Percentiles rank a stretch among this genome's conserved stretches.
Conservation (phyloP, 1,140 invertebrate genomes). For the Pogonus chalceus region DNA sequence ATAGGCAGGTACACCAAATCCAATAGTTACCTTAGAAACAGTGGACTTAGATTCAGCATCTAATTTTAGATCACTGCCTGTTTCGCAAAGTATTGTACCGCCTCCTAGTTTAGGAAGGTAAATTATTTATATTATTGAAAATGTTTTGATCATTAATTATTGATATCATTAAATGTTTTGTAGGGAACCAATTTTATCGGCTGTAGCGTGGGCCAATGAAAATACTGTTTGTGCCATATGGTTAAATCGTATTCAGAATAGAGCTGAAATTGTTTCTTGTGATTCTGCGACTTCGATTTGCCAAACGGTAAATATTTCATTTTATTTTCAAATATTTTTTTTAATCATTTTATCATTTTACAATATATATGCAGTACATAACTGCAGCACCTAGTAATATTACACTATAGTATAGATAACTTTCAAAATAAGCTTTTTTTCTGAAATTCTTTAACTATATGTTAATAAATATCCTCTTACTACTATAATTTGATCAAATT, state of each 20-base stretch:
- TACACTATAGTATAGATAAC: not conserved
- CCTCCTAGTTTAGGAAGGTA: constrained; percentile 6
- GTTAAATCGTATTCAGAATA: constrained; percentile 80
- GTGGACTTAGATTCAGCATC: constrained; percentile 25
- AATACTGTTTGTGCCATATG: constrained; percentile 62
- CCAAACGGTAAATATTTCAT: constrained; percentile 18
- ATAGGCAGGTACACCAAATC: constrained; percentile 38
- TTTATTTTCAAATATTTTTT: constrained; percentile 8
- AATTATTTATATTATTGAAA: not conserved
- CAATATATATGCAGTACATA: constrained; percentile 6
- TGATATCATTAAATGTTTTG: constrained; percentile 13
- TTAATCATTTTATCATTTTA: constrained; percentile 7
- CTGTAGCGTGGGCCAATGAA: constrained; percentile 69
- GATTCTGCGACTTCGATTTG: constrained; percentile 17
- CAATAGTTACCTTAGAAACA: constrained; percentile 33
- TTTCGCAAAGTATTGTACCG: constrained; percentile 10
- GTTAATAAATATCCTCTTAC: too few species aligned
- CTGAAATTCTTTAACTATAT: too few species aligned
- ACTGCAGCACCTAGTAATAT: constrained; percentile 1
- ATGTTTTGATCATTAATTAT: not conserved
- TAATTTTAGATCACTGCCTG: not conserved
- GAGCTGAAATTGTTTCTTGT: constrained; percentile 26
- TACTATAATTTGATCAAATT: too few species aligned
- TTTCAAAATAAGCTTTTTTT: constrained; percentile 2
- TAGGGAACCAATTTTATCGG: constrained; percentile 55